Conservation (phyloP, 2,797 vertebrate genomes). For the Chloroceryle amazona region DNA sequence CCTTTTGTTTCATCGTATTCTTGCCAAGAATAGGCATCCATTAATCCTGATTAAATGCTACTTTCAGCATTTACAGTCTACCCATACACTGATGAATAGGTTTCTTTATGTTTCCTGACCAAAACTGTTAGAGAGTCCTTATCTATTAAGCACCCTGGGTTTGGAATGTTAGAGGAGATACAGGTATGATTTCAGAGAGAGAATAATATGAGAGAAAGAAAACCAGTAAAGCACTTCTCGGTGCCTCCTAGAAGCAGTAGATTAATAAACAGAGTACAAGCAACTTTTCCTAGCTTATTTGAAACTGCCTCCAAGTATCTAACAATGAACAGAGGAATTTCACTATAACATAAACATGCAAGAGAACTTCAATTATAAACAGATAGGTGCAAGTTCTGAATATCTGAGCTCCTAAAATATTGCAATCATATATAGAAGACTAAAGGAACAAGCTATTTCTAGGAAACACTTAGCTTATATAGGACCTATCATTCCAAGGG, state of each 20-base stretch:
- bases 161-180: background rate
- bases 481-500: background rate
- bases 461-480: background rate
- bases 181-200: background rate
- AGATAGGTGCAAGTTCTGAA: background rate
- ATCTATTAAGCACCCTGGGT: background rate
- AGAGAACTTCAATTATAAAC: background rate
- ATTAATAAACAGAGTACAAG: background rate
- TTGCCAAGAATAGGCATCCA: background rate
- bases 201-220: background rate
- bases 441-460: background rate
- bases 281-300: background rate
- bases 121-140: background rate
- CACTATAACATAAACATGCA: background rate
- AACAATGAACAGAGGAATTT: background rate
- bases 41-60: background rate
- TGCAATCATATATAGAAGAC: background rate
- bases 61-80: background rate
- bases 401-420: background rate
- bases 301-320: background rate
- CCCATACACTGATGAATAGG: background rate
- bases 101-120: background rate
- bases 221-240: background rate
- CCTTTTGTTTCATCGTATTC: background rate
- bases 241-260: background rate